Percentiles rank a stretch among this genome's conserved stretches.
These are phyloP conservation scores for Eupithecia dodoneata DNA, from an alignment of 2,888 invertebrate species.

Conservation along the genomic window DNA sequence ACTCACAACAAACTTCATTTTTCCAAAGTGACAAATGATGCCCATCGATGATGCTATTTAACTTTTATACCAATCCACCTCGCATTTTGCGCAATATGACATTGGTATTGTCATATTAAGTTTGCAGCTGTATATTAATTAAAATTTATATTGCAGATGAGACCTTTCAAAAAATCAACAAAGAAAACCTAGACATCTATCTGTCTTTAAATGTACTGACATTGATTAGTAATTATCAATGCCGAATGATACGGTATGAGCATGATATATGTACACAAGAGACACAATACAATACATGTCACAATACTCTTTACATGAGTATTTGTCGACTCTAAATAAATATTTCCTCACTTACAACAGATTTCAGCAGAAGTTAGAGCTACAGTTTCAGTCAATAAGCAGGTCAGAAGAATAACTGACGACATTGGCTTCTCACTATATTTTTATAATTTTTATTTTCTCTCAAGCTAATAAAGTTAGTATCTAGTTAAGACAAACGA, in stretches of 20 bases:
- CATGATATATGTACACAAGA: not conserved
- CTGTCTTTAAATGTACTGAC: constrained; percentile 7
- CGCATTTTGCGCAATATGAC: constrained; percentile 62
- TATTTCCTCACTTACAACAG: too few species aligned
- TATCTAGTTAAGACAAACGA: too few species aligned
- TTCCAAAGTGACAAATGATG: constrained; percentile 55
- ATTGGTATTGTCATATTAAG: constrained; percentile 59
- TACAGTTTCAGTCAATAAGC: too few species aligned
- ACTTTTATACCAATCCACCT: constrained; percentile 59
- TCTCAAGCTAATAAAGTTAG: too few species aligned
- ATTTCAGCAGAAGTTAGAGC: too few species aligned
- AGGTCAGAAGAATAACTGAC: too few species aligned
- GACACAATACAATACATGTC: not conserved
- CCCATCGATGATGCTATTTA: constrained; percentile 44
- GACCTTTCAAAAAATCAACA: constrained; percentile 42
- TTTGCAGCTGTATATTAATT: constrained; percentile 61
- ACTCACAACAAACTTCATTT: constrained; percentile 70
- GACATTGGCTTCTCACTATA: too few species aligned
- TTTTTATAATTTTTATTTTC: too few species aligned
- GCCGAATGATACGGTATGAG: not conserved
- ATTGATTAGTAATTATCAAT: not conserved
- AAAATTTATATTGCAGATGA: constrained; percentile 42
- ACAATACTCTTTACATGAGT: not conserved
- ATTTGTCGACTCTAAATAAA: too few species aligned
- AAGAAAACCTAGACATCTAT: constrained; percentile 29